Base-by-base conservation (phyloP, 2,113 vertebrate species). In the Rhagologus leucostigma region DNA sequence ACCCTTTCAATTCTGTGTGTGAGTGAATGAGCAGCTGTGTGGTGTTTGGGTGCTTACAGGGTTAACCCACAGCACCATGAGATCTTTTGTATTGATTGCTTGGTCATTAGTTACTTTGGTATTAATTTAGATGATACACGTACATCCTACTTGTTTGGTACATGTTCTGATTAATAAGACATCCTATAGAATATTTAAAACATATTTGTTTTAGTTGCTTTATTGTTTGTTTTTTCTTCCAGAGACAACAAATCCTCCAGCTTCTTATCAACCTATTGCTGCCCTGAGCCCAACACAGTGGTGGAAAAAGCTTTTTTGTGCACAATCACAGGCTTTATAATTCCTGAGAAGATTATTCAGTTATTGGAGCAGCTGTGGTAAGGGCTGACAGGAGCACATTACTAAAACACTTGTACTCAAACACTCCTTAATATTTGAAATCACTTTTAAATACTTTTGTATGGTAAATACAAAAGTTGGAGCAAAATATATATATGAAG, bases 301-400 rank as follows among this genome's bases (percentile, higher is more conserved):
- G 42, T 97, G 39, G 97, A 97, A 37, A 94, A 91, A 74, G 98
- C 98, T 29, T 97, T 97, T 94, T 79, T 99, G 50, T 98, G 98
- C 62, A 99, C 98, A 1, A 53, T 99, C 84, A 98, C 98, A 22
- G 99, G 99, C 8, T 98, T 99, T 94, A 97, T 99, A 79, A 96
- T 98, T 47, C 98, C 99, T 7, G 97, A 98, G 69, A 98, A 98
- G 83, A 94, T 99, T 82, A 94, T 95, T 65, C 71, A 89, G 4
- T 97, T 99, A 30, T 47, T 99, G 91, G 98, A 98, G 30, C 97
- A 98, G 82, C 97, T 99, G 20, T 96, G 99, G 99, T 99, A 97
- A 98, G 98, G 53, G n/a, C 32, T 16, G 52, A 41, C 57, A 87
- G 49, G 26, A 67, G 9, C 27, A 74, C n/a, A 22, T 52, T 70